Evolutionary conservation across 2,888 invertebrate species (phyloP), one percentile per base, ranked within the genome.

Genomic region (Cremastinae sp.): DNA sequence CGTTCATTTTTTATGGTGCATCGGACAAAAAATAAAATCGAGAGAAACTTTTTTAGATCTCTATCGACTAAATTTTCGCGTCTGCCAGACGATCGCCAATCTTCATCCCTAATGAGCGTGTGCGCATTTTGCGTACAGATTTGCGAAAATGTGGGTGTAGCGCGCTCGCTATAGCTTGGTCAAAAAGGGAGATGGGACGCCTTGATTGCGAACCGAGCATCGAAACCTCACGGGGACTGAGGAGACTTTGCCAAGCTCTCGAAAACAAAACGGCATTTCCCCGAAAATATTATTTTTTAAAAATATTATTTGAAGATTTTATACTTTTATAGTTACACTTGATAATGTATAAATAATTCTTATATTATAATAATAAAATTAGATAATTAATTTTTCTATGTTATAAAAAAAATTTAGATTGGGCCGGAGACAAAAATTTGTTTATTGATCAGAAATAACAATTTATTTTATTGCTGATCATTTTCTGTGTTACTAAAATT

Each of bases 61-160:
- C 14, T 49, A 47, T 70, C 74, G 55, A 66, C 22, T 55, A 20
- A 28, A 64, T 70, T 53, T 70, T 61, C 14, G 61, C 47, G 65
- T 28, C 70, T 55, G 47, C 53, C 35, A 59, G 28, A 53, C 47
- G 37, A 61, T 75, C 75, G 61, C 71, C 61, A 71, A 75, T 75
- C 53, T 75, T 66, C n/a, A n/a, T n/a, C 41, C 37, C 47, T 75
- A 75, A 75, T 75, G 75, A 75, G 71, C 49, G 43, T 66, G 59
- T 61, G 71, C 28, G 5, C 28, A 71, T 75, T 71, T 59, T 66
- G 41, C 55, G 47, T 28, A 28, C 28, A 5, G 2, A 5, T 28
- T 28, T 28, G 28, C 28, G 28, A 28, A 28, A 28, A 28, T 28
- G 28, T 28, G 28, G 28, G 28, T 28, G 28, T 28, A 28, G 2